Base-by-base conservation (phyloP, 2,113 vertebrate genomes). In the Ptychochromis oligacanthus region DNA sequence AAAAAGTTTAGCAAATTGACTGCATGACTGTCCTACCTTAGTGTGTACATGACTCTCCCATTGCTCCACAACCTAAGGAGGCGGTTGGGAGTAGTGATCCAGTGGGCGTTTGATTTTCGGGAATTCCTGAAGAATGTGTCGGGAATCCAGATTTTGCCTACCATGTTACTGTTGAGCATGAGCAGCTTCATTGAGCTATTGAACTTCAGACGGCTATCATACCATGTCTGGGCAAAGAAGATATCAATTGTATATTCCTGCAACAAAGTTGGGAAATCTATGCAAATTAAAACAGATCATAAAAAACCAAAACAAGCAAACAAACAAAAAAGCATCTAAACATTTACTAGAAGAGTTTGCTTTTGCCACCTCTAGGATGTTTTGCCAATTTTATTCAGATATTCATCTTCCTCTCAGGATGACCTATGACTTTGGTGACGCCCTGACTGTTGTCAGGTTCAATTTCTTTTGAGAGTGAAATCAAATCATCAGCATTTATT, bases 221-320 rank as follows among this genome's bases (percentile, higher is more conserved):
- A 98, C 98, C 98, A 99, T 4, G 97, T 98, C 93, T 99, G 98
- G 61, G 97, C 98, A 92, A 99, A 99, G 96, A 99, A 99, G 91
- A 99, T 99, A 91, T 99, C 98, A 79, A 99, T 99, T 65, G 98
- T 99, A 82, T 99, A 99, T 89, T 99, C 98, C 98, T 99, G 92
- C 72, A 94, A 94, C 89, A 20, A 1, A 22, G 18, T 49, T 49
- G 11, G 43, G 1, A 3, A 7, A 52, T 36, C 20, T 0, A 9
- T 13, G 43, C 54, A 75, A 57, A 36, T 10, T 17, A 26, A 59
- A 60, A 38, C 2, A 58, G 31, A 64, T 2, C 22, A 12, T 10
- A 12, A 5, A 52, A 52, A 54, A 54, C 8, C 2, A 31, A 31
- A 31, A 31, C 2, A 31, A 31, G 4, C 3, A 31, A 31, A 31